phyloP scores from a whole-genome alignment of 1,140 invertebrate genomes.

The Brachionus plicatilis region DNA sequence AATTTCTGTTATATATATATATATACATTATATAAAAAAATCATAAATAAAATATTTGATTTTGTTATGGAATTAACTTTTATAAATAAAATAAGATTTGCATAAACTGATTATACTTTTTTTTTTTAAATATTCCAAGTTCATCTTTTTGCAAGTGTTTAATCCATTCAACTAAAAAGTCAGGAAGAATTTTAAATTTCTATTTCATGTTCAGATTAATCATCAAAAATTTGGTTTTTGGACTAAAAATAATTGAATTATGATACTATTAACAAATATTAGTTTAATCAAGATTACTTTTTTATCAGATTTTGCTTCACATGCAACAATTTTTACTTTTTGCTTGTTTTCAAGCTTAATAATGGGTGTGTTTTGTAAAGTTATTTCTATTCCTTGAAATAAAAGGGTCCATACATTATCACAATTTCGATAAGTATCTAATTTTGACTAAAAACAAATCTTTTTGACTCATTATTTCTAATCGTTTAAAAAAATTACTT shows the following conservation, averaged over 20 bases:
- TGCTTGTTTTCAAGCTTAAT: constrained; percentile 87
- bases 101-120: too few species aligned
- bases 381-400: constrained; percentile 7
- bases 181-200: neutral
- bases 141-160: too few species aligned
- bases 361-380: constrained; percentile 54
- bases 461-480: neutral
- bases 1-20: too few species aligned
- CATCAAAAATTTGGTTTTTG: neutral
- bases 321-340: constrained; percentile 98
- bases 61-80: too few species aligned
- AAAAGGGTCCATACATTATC: constrained; percentile 32
- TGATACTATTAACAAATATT: too few species aligned
- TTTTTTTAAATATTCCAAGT: too few species aligned
- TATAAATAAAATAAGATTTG: too few species aligned
- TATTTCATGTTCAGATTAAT: neutral
- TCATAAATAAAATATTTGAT: too few species aligned
- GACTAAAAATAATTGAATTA: neutral
- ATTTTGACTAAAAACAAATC: neutral
- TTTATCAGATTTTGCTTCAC: constrained; percentile 75
- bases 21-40: too few species aligned
- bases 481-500: neutral
- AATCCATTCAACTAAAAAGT: too few species aligned
- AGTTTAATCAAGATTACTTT: neutral
- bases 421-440: constrained; percentile 12